These are phyloP conservation scores for Laterallus jamaicensis DNA, from an alignment of 2,113 vertebrate species.

Conservation along the genomic window DNA sequence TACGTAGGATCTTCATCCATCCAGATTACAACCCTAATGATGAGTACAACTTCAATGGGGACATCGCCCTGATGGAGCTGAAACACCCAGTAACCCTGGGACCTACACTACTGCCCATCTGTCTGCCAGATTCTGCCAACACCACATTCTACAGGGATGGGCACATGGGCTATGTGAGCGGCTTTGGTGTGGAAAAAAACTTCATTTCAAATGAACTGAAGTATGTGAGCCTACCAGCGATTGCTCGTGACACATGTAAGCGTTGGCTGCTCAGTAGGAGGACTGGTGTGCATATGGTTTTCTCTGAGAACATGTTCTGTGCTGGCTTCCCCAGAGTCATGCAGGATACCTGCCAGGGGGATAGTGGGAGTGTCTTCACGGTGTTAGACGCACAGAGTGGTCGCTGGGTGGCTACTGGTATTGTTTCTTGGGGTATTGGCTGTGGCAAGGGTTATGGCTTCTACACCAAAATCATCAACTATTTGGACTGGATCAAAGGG, in stretches of 20 bases:
- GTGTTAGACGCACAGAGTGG: conserved; percentile 5
- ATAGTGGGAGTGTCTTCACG: conserved; percentile 73
- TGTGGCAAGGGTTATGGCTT: conserved; percentile 78
- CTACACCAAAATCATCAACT: conserved; percentile 79
- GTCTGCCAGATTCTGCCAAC: conserved; percentile 78
- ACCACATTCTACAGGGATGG: background rate
- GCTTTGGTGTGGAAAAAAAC: conserved; percentile 79
- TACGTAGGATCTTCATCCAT: conserved; percentile 81
- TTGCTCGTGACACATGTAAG: conserved; percentile 30
- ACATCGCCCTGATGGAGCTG: conserved; percentile 89
- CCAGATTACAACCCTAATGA: conserved; percentile 71
- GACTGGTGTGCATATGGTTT: background rate
- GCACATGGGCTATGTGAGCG: conserved; percentile 83
- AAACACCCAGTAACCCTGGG: conserved; percentile 76
- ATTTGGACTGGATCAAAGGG: conserved; percentile 79
- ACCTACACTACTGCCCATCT: conserved; percentile 81
- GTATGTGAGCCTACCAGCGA: conserved; percentile 72
- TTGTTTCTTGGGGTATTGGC: conserved; percentile 80
- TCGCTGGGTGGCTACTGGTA: conserved; percentile 76
- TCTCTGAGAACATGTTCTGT: conserved; percentile 83
- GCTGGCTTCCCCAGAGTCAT: conserved; percentile 55
- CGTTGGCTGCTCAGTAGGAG: conserved; percentile 25
- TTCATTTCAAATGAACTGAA: conserved; percentile 47
- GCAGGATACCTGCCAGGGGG: conserved; percentile 78
- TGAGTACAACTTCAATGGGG: conserved; percentile 75